Base-by-base conservation (phyloP, 2,113 vertebrate genomes). In the Pseudopodoces humilis region DNA sequence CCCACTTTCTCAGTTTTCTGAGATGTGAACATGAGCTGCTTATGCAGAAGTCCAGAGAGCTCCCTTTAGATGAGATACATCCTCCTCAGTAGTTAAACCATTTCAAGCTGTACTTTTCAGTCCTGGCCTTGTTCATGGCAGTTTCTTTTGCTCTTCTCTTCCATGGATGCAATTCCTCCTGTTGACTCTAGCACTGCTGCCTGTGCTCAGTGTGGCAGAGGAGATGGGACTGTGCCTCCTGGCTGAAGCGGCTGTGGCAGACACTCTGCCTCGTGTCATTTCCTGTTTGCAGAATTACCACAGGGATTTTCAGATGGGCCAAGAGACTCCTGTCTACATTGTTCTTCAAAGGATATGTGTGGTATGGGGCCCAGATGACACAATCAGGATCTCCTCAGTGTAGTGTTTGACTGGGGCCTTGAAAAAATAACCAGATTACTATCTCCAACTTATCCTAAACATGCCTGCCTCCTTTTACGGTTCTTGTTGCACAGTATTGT, bases 371-470 rank as follows among this genome's bases (percentile, higher is more conserved):
- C 88, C 79, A 93, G 83, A 86, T 95, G 95, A 96, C 95, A 97
- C 94, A 96, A 53, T 90, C 88, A 90, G 76, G 53, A 92, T 82
- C 93, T 93, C 80, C 77, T 94, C 83, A 43, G 86, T 58, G 49
- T 79, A 78, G 88, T 92, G 76, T 86, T 91, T 92, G 83, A 95
- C 83, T 33, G 86, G 41, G 31, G 83, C 90, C 79, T 88, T 30
- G 13, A 72, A 96, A 97, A 84, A 97, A 94, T 69, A 95, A 83
- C 68, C 90, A 88, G 95, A 96, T 96, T 27, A 76, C 65, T 93
- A 96, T 97, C 96, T 96, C 72, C 25, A 55, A 0, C 15, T 96
- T 96, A 93, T 47, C 90, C 95, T 95, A 96, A 96, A 96, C 96
- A 96, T 81, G 92, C 80, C 93, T 86, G 92, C 95, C 92, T 96